Base-by-base conservation (phyloP, 2,797 vertebrate species). In the Semotilus atromaculatus region DNA sequence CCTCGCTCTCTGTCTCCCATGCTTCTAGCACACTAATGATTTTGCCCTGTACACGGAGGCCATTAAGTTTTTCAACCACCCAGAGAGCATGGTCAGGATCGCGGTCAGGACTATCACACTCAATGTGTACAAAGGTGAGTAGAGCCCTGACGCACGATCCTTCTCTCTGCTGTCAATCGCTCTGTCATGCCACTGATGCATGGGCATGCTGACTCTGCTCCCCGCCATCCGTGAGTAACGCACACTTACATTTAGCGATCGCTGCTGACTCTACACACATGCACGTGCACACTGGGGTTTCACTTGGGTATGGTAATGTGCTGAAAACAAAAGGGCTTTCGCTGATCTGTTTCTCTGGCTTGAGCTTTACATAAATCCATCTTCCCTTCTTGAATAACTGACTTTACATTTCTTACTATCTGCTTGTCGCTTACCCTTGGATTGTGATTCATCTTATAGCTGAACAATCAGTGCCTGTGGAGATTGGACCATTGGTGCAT, bases 11-110 rank as follows among this genome's bases (percentile, higher is more conserved):
- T 95, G 89, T 95, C 92, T 94, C 88, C 94, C 92, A 93, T 93
- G 88, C 96, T 96, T 91, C 82, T 95, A 99, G 98, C 98, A 99
- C 93, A 99, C 97, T 91, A 99, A 99, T 88, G 98, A 99, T 95
- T 99, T 99, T 94, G 97, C 98, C 94, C 96, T 99, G 91, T 99
- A 99, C 95, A 99, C 98, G 84, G 98, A 99, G 95, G 98, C 98
- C 93, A 99, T 99, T 94, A 99, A 99, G 90, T 99, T 99, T 95
- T 99, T 99, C 95, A 99, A 99, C 95, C 98, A 99, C 91, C 97
- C 98, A 2, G 98, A 99, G 93, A 99, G 98, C 95, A 99, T 99
- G 98, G 98, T 99, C 92, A 96, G 98, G 93, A 99, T 99, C 89
- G 98, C 98, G 67, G 98, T 99, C 90, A 96, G 98, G 91, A 99